phyloP scores from a whole-genome alignment of 2,113 vertebrate species.

The Saguinus midas region DNA sequence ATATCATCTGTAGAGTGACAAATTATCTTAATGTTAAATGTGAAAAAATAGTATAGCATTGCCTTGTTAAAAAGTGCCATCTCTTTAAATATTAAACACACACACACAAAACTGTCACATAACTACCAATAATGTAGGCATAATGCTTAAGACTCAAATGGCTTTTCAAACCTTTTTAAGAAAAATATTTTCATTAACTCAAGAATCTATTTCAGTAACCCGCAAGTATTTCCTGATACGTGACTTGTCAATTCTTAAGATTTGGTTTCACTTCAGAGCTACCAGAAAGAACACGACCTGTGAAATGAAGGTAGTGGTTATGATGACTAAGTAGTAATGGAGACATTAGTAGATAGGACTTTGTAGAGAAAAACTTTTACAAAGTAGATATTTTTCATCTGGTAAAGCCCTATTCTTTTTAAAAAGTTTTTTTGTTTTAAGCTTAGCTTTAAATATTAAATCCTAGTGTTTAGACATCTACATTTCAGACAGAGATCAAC shows the following conservation, averaged over 20 bases:
- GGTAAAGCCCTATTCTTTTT: conserved; percentile 7
- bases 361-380: conserved; percentile 5
- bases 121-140: not conserved
- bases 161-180: not conserved
- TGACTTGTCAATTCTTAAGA: not conserved
- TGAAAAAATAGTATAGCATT: not conserved
- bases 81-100: conserved; percentile 33
- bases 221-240: conserved; percentile 34
- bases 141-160: not conserved
- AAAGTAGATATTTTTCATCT: conserved; percentile 22
- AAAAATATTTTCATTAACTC: conserved; percentile 11
- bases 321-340: not conserved
- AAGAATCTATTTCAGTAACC: not conserved
- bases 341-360: not conserved
- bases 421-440: not conserved
- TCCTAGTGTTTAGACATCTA: conserved; percentile 16
- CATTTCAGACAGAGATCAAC: not conserved
- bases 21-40: conserved; percentile 22
- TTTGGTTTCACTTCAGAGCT: conserved; percentile 27
- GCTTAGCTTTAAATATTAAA: conserved; percentile 43
- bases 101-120: not conserved
- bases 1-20: not conserved
- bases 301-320: conserved; percentile 29
- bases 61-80: not conserved
- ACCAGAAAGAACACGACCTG: conserved; percentile 4